These are phyloP conservation scores for Poecilus cupreus DNA, from an alignment of 2,888 invertebrate species.

Conservation along the genomic window DNA sequence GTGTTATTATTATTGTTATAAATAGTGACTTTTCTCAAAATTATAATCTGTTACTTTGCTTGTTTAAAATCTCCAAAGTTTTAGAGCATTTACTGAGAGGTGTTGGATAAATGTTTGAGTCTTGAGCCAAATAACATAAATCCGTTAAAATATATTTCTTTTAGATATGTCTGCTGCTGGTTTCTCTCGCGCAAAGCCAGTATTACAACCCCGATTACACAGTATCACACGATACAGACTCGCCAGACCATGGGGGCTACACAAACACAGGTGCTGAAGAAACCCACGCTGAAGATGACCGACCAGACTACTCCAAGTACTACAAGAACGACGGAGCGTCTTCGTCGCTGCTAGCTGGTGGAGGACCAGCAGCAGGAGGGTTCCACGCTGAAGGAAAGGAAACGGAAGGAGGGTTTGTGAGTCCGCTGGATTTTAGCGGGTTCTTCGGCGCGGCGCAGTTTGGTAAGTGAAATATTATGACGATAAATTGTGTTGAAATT, in stretches of 20 bases:
- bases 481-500: too few species aligned
- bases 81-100: too few species aligned
- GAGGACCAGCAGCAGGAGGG: conserved; percentile 19
- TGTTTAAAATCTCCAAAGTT: too few species aligned
- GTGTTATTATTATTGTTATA: too few species aligned
- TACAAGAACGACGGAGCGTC: conserved; percentile 63
- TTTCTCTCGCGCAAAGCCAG: conserved; percentile 63
- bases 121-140: too few species aligned
- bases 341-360: conserved; percentile 56
- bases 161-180: conserved; percentile 65
- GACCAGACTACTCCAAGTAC: conserved; percentile 70
- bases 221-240: conserved; percentile 63
- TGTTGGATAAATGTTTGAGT: too few species aligned
- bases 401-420: conserved; percentile 73
- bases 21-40: too few species aligned
- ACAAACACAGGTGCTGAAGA: conserved; percentile 58
- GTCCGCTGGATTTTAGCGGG: conserved; percentile 76
- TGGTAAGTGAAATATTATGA: conserved; percentile 66
- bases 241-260: conserved; percentile 65
- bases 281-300: conserved; percentile 48
- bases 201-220: conserved; percentile 65
- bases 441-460: conserved; percentile 73
- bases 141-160: not conserved
- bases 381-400: conserved; percentile 50
- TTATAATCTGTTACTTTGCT: too few species aligned